phyloP scores from a whole-genome alignment of 1,140 invertebrate genomes.

The Ephestia elutella region DNA sequence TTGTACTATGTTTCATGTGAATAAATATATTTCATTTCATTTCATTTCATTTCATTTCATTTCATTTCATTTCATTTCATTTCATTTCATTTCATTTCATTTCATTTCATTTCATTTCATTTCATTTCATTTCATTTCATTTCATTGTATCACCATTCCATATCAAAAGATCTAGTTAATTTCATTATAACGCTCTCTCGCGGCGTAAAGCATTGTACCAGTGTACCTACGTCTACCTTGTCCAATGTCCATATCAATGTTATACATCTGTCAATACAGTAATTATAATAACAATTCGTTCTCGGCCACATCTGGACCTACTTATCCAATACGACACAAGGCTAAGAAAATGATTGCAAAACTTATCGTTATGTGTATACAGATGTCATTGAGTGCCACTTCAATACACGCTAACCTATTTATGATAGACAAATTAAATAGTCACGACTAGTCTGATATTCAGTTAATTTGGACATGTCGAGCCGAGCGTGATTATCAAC shows the following conservation, averaged over 20 bases:
- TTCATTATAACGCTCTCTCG: no score
- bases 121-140: no score
- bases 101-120: no score
- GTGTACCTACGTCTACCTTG: neutral
- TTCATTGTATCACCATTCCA: no score
- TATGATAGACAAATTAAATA: neutral
- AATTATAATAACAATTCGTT: constrained; percentile 21
- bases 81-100: no score
- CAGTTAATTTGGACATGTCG: neutral
- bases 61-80: no score
- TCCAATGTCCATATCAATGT: neutral
- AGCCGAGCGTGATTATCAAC: neutral
- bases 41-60: no score
- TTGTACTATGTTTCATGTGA: no score
- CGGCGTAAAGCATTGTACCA: no score
- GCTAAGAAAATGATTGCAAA: constrained; percentile 17
- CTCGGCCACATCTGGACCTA: constrained; percentile 14
- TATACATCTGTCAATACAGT: constrained; percentile 6
- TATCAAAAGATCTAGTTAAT: no score
- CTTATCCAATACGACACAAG: constrained; percentile 17
- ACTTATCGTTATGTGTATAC: constrained; percentile 5
- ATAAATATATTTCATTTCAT: no score
- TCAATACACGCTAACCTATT: neutral
- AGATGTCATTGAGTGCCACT: neutral
- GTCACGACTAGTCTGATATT: constrained; percentile 4